Conservation (phyloP, 1,140 invertebrate genomes). For the Sminthurides bifidus region DNA sequence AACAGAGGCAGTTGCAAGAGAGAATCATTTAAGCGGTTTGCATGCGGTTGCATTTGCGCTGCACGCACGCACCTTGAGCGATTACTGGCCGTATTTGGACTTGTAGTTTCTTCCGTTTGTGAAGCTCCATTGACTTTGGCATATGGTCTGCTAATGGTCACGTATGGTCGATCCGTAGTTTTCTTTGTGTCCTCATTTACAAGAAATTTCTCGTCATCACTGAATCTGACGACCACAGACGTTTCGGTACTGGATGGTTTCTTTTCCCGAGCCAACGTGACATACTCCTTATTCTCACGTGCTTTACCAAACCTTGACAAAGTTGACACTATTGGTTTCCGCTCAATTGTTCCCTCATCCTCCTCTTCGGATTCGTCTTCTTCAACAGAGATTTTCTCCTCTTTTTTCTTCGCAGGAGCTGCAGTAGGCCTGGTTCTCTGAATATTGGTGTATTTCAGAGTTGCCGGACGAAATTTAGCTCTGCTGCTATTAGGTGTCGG, state of each 20-base stretch:
- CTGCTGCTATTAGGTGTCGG: not conserved
- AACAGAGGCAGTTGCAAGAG: too few species aligned
- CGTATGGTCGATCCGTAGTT: slow-evolving; percentile 23
- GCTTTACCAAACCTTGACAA: slow-evolving; percentile 28
- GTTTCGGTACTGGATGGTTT: slow-evolving; percentile 27
- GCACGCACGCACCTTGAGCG: slow-evolving; percentile 5
- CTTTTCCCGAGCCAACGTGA: slow-evolving; percentile 30
- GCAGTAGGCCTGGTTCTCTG: slow-evolving; percentile 41
- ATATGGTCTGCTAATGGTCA: slow-evolving; percentile 31
- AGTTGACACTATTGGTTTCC: slow-evolving; percentile 35
- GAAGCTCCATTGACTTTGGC: slow-evolving; percentile 21
- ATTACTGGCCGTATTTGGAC: slow-evolving; percentile 6
- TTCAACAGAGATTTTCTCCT: slow-evolving; percentile 14
- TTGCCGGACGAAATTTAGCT: slow-evolving; percentile 7
- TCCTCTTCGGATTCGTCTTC: slow-evolving; percentile 13
- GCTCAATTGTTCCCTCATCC: not conserved
- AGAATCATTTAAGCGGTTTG: not conserved
- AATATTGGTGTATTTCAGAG: slow-evolving; percentile 39
- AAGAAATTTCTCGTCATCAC: slow-evolving; percentile 24
- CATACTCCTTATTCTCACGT: slow-evolving; percentile 32
- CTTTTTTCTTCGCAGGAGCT: slow-evolving; percentile 19
- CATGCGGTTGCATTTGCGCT: too few species aligned
- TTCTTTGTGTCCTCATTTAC: slow-evolving; percentile 8
- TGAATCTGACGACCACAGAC: slow-evolving; percentile 28
- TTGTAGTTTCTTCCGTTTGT: slow-evolving; percentile 11